These are phyloP conservation scores for Euleptes europaea DNA, from an alignment of 2,113 vertebrate genomes.

Conservation along the genomic window DNA sequence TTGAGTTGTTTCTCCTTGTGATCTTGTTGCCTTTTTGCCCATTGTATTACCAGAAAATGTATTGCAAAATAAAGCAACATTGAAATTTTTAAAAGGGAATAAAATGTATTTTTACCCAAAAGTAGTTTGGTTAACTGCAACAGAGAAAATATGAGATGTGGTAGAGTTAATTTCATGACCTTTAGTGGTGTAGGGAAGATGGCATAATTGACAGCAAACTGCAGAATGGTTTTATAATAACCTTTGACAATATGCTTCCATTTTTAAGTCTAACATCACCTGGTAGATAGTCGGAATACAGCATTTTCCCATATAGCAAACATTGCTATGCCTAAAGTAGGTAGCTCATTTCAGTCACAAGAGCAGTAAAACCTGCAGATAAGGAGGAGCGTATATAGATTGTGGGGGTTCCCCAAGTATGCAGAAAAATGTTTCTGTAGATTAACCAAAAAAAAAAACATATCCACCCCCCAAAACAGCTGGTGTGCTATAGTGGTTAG, in stretches of 20 bases:
- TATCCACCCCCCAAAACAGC: too few relatives aligned
- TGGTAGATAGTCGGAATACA: neutral
- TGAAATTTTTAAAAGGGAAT: neutral
- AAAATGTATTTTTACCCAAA: neutral
- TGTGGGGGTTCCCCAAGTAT: too few relatives aligned
- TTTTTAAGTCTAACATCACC: neutral
- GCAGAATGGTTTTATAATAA: neutral
- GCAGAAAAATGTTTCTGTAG: too few relatives aligned
- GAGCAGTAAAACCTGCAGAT: too few relatives aligned
- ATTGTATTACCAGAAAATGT: neutral
- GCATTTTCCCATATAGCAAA: accelerated
- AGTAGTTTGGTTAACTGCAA: neutral
- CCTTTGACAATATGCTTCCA: neutral
- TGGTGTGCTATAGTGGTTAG: too few relatives aligned
- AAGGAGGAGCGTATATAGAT: too few relatives aligned
- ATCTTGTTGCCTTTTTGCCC: neutral
- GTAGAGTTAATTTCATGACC: neutral
- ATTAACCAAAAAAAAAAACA: too few relatives aligned
- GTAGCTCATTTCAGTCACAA: neutral
- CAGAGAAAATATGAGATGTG: too few relatives aligned
- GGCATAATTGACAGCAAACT: neutral
- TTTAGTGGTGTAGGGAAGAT: accelerated
- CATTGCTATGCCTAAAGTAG: too few relatives aligned
- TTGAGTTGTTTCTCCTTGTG: neutral
- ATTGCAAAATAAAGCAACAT: neutral